Conservation (phyloP, 2,797 vertebrate genomes). For the Rhadinocentrus ornatus region DNA sequence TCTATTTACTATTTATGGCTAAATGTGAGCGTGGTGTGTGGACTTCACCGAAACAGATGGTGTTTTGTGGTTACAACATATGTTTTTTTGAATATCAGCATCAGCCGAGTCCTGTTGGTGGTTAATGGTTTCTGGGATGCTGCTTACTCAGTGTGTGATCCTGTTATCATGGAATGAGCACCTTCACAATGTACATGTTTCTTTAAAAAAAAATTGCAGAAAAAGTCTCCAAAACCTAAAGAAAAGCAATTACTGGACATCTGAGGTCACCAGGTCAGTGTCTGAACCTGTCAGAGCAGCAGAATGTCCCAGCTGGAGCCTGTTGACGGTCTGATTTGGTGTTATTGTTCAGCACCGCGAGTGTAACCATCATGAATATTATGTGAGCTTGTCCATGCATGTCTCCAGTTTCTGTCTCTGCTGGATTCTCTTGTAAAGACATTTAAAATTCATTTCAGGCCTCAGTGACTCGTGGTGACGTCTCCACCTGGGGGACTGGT, state of each 20-base stretch:
- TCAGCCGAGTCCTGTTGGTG: no score
- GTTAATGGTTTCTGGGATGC: no score
- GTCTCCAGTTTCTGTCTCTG: constrained; percentile 31
- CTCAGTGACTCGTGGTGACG: constrained; percentile 66
- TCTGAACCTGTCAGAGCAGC: neutral
- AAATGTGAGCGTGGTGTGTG: no score
- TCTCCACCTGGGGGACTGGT: constrained; percentile 51
- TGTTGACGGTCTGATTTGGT: neutral
- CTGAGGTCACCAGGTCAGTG: neutral
- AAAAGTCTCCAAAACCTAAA: no score
- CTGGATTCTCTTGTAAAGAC: constrained; percentile 53
- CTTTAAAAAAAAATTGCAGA: no score
- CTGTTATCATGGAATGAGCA: no score
- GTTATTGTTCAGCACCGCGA: neutral
- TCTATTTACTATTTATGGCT: no score
- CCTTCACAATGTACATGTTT: no score
- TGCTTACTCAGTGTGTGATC: no score
- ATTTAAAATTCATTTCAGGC: constrained; percentile 77
- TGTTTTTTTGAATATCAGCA: no score
- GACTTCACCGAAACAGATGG: no score
- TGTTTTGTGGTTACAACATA: no score
- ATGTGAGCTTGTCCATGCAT: constrained; percentile 26
- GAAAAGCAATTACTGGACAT: neutral
- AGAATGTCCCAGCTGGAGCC: neutral
- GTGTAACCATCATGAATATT: constrained; percentile 19